These are phyloP conservation scores for Abrostola tripartita DNA, from an alignment of 2,888 invertebrate species.

Conservation along the genomic window DNA sequence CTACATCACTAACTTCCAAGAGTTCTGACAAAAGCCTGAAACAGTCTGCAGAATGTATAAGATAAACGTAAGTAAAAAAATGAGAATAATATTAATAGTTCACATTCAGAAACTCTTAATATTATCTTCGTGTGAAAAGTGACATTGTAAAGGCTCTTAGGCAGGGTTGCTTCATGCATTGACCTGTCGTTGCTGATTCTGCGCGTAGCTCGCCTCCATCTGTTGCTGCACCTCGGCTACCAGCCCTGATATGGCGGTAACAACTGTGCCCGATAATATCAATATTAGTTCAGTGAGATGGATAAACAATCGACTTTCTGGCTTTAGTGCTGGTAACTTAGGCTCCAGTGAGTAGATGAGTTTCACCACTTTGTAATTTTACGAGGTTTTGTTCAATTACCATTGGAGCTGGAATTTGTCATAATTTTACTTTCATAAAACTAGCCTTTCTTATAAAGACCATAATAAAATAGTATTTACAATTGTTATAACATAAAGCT, in stretches of 20 bases:
- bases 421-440: not conserved
- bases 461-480: not conserved
- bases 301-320: not conserved
- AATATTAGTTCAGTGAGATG: conserved; percentile 51
- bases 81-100: no score
- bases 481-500: not conserved
- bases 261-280: conserved; percentile 88
- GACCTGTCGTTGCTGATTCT: conserved; percentile 86
- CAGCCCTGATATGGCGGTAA: conserved; percentile 93
- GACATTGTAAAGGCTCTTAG: conserved; percentile 1
- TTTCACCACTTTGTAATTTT: no score
- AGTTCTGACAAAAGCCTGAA: no score
- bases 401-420: not conserved
- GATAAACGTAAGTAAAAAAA: no score
- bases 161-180: conserved; percentile 73
- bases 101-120: not conserved
- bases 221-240: conserved; percentile 94
- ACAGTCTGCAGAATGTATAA: no score
- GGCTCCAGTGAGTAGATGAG: no score
- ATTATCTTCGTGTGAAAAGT: not conserved
- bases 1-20: no score
- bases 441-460: not conserved
- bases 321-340: not conserved
- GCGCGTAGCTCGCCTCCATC: conserved; percentile 88
- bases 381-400: no score